Percentiles rank a stretch among this genome's conserved stretches.
These are phyloP conservation scores for Trichogramma evanescens DNA, from an alignment of 2,888 invertebrate genomes.

Conservation along the genomic window DNA sequence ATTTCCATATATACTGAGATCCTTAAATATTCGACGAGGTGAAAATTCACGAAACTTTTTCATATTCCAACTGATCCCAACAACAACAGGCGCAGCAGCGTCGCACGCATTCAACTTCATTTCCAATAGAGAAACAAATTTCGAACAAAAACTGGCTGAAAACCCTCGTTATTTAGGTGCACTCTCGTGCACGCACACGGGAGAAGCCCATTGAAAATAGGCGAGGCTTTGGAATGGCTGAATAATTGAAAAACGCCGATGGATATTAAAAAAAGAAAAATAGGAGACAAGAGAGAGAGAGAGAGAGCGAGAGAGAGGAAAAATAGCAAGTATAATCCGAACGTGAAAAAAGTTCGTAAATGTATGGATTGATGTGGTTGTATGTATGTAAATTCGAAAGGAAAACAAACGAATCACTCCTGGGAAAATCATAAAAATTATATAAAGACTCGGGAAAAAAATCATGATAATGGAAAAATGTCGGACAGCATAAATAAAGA, in stretches of 20 bases:
- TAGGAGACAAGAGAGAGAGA: background rate
- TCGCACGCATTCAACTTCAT: background rate
- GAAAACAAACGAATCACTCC: no score
- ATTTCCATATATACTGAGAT: no score
- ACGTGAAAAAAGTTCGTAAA: background rate
- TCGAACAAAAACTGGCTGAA: background rate
- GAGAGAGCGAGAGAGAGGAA: background rate
- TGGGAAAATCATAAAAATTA: no score
- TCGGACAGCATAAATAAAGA: slow-evolving; percentile 4
- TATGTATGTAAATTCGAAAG: no score
- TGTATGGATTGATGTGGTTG: no score
- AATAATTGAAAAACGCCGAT: slow-evolving; percentile 12
- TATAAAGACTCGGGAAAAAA: no score
- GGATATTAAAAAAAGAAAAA: slow-evolving; percentile 5
- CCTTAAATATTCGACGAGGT: no score
- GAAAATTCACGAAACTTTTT: slow-evolving; percentile 1
- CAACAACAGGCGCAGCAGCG: background rate
- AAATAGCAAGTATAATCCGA: background rate
- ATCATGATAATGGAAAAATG: background rate
- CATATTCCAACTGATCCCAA: background rate
- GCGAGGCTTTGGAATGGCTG: background rate
- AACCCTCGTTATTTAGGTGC: no score
- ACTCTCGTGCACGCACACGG: background rate
- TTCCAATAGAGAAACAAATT: slow-evolving; percentile 7
- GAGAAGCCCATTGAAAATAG: background rate